Base-by-base conservation (phyloP, 35 echinoderm and acorn worm species). In the Amphiura filiformis region DNA sequence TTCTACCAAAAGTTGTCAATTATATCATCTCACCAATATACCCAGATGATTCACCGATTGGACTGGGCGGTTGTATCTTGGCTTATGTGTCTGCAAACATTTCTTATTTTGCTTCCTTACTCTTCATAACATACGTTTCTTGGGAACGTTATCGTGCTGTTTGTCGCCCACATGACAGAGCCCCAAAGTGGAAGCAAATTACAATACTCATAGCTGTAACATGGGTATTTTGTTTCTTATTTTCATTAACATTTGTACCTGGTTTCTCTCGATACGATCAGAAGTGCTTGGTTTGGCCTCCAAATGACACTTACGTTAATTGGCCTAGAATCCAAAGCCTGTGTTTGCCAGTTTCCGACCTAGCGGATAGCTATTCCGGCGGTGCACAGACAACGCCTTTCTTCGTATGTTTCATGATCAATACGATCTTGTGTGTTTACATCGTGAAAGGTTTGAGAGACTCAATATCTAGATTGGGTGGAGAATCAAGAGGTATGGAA, bases 131-230 rank as follows among this genome's bases (percentile, higher is more conserved):
- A 35, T 64, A 89, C 13, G 87, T 89, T 26, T 80, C 87, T 0
- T 52, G 86, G 23, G 87, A 94, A 75, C 52, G 88, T 4, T 94
- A 76, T 56, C 84, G 84, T 77, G 92, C 92, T 26, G 88, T 94
- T 37, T 94, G 44, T 52, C 44, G 44, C 20, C 44, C 44, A 11
- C 44, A 52, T 52, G 7, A 52, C 7, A 52, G 20, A 52, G 44
- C 44, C 44, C 7, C 44, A 7, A 52, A 11, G 44, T 52, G 44
- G 44, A 52, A 52, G 20, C 44, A 52, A 52, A 52, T 52, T 11
- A 52, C 44, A 52, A 20, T 52, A 11, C 20, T 52, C 7, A 52
- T 52, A 7, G 44, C 44, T 20, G 44, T 52, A 11, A 52, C 44
- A 7, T 52, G 44, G 44, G 20, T 52, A 52, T 52, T 7, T 52